Evolutionary conservation across 2,888 invertebrate species (phyloP).

Genomic region (Drosophila mimetica): DNA sequence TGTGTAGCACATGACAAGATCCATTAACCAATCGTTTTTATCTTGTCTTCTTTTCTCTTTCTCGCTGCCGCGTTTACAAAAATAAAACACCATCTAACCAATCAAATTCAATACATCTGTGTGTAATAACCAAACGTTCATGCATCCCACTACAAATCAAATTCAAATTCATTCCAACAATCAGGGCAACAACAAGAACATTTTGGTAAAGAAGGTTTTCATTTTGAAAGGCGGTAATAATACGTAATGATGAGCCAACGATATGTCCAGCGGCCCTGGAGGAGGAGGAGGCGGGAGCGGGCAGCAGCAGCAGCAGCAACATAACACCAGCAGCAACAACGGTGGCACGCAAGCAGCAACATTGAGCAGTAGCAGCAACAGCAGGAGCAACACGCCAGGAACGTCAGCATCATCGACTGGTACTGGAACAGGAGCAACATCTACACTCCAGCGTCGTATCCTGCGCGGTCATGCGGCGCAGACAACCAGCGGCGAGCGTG

Average conservation of each 20-base stretch:
- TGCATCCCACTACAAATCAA: constrained; percentile 38
- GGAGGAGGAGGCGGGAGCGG: constrained; percentile 72
- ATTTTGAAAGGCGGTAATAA: constrained; percentile 85
- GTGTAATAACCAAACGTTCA: constrained; percentile 37
- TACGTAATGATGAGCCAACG: constrained; percentile 85
- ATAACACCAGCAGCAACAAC: constrained; percentile 55
- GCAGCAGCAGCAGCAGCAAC: constrained; percentile 54
- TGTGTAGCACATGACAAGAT: constrained; percentile 52
- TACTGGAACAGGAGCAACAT: constrained; percentile 50
- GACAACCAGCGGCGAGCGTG: constrained; percentile 80
- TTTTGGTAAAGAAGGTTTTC: constrained; percentile 85
- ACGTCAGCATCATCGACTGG: constrained; percentile 44
- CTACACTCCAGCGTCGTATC: constrained; percentile 72
- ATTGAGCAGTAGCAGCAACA: constrained; percentile 41
- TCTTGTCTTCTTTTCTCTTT: constrained; percentile 75
- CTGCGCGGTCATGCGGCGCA: constrained; percentile 81
- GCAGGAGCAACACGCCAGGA: constrained; percentile 51
- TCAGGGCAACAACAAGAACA: constrained; percentile 85
- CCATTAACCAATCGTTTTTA: constrained; percentile 79
- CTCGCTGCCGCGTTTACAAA: constrained; percentile 71
- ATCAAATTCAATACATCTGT: constrained; percentile 22
- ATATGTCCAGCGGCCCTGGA: constrained; percentile 83
- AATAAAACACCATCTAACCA: constrained; percentile 51
- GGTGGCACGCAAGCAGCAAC: constrained; percentile 36
- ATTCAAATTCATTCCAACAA: constrained; percentile 40